Conservation (phyloP, 64 coral and sea anemone genomes). For the Hydrozoanthus tunicans region DNA sequence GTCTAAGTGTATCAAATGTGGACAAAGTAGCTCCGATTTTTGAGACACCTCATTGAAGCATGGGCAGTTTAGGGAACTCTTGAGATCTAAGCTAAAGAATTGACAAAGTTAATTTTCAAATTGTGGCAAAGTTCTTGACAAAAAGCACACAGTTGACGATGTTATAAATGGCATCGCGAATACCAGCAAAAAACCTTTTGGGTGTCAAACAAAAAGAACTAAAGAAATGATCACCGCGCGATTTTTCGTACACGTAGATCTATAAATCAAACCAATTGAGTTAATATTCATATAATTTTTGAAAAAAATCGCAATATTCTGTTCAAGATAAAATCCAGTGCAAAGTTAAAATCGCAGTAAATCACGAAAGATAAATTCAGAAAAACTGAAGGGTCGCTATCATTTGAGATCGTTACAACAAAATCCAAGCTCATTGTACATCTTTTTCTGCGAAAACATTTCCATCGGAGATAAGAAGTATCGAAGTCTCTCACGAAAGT, state of each 20-base stretch:
- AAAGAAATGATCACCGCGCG: background rate
- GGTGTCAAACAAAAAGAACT: constrained; percentile 11
- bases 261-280: background rate
- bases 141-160: background rate
- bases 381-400: constrained; percentile 37
- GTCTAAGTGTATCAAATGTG: constrained; percentile 19
- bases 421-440: background rate
- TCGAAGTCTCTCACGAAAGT: constrained; percentile 2
- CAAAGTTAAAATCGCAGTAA: background rate
- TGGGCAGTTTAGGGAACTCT: background rate
- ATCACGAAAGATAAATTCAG: background rate
- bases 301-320: background rate
- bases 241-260: constrained; percentile 1
- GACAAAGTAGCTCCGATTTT: background rate
- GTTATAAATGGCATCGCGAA: background rate
- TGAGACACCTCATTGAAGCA: background rate
- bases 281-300: background rate
- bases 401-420: constrained; percentile 26
- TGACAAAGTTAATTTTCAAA: background rate
- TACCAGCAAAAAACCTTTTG: constrained; percentile 15
- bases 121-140: background rate
- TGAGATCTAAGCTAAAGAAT: background rate
- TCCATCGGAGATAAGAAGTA: background rate
- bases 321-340: background rate
- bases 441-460: background rate